Evolutionary conservation across 2,888 invertebrate genomes (phyloP).

Genomic region (Sphaerophoria rueppellii): DNA sequence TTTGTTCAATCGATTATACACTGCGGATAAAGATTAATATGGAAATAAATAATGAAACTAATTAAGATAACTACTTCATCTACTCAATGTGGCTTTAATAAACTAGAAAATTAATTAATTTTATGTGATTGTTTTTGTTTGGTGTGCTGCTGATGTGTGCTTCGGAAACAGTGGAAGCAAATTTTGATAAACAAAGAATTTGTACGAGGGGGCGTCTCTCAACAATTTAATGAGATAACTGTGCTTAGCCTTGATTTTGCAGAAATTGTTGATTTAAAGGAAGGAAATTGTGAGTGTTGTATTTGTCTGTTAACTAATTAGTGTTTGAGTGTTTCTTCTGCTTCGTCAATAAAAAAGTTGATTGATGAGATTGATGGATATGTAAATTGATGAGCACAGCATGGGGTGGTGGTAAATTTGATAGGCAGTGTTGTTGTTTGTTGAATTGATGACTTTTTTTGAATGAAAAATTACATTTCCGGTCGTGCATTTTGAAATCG

Average conservation of each 20-base stretch:
- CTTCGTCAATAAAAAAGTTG: slow-evolving; percentile 3
- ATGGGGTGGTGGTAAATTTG: neutral
- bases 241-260: slow-evolving; percentile 47
- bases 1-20: slow-evolving; percentile 6
- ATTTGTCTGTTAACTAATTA: slow-evolving; percentile 10
- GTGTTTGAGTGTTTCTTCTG: slow-evolving; percentile 6
- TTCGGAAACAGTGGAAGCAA: slow-evolving; percentile 17
- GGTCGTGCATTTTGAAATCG: neutral
- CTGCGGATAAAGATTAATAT: slow-evolving; percentile 49
- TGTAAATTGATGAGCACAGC: slow-evolving; percentile 20
- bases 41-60: slow-evolving; percentile 20
- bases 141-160: neutral
- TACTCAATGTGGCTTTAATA: slow-evolving; percentile 9
- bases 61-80: slow-evolving; percentile 19
- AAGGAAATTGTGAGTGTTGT: slow-evolving; percentile 18
- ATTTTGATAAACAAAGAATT: slow-evolving; percentile 16
- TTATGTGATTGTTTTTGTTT: slow-evolving; percentile 29
- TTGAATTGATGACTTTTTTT: neutral
- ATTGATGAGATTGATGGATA: slow-evolving; percentile 36
- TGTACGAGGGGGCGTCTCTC: slow-evolving; percentile 51
- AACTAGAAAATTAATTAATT: slow-evolving; percentile 45
- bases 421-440: neutral
- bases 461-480: neutral
- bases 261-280: neutral
- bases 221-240: slow-evolving; percentile 21